phyloP scores from a whole-genome alignment of 2,888 invertebrate species.

The Drosophila anceps region DNA sequence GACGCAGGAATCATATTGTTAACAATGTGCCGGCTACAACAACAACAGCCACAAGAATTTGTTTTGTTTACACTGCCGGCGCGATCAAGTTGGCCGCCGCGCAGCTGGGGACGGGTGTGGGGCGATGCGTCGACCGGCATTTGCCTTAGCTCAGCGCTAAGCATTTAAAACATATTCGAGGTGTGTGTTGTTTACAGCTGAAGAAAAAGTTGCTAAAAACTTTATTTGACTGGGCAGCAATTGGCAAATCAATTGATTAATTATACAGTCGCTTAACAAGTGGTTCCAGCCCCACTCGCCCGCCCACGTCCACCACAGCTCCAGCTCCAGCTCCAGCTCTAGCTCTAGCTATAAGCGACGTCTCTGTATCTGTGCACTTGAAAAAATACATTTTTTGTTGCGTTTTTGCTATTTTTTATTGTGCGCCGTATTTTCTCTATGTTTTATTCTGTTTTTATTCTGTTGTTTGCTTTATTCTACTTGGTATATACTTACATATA shows the following conservation, averaged over 20 bases:
- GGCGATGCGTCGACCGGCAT: constrained; percentile 4
- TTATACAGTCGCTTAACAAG: constrained; percentile 53
- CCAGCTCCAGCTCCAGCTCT: constrained; percentile 10
- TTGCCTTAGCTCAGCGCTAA: constrained; percentile 4
- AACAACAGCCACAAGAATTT: constrained; percentile 21
- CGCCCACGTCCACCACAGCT: constrained; percentile 17
- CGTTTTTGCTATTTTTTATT: constrained; percentile 40
- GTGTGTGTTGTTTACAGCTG: constrained; percentile 25
- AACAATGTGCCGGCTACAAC: constrained; percentile 14
- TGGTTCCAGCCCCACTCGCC: constrained; percentile 19
- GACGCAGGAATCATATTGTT: constrained; percentile 19
- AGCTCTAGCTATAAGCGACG: neutral
- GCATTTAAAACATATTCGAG: constrained; percentile 4
- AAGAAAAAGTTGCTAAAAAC: constrained; percentile 21
- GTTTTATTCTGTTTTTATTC: constrained; percentile 65
- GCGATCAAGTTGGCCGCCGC: constrained; percentile 36
- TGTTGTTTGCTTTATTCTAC: constrained; percentile 59
- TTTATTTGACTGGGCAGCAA: neutral
- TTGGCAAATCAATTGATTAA: constrained; percentile 49
- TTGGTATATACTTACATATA: constrained; percentile 10
- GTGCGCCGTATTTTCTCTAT: constrained; percentile 36
- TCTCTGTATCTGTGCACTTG: constrained; percentile 57
- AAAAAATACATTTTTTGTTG: constrained; percentile 42
- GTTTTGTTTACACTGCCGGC: constrained; percentile 59
- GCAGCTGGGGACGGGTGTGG: neutral